Evolutionary conservation across 2,888 invertebrate species (phyloP).

Genomic region (Hybos culiciformis): DNA sequence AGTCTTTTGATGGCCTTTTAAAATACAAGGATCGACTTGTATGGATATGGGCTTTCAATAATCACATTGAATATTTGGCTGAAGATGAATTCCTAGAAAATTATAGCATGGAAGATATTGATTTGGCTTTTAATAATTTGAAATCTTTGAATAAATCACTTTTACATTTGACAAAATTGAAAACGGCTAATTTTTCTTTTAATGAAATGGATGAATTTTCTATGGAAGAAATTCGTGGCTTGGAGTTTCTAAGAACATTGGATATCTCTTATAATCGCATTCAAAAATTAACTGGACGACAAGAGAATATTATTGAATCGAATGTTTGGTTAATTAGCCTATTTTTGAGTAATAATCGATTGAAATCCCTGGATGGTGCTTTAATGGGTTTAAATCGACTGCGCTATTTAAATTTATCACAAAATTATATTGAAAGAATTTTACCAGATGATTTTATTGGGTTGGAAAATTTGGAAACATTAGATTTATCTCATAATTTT

Average conservation of each 20-base stretch:
- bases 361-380: constrained; percentile 58
- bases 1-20: constrained; percentile 55
- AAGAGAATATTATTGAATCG: constrained; percentile 63
- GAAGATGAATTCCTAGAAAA: constrained; percentile 64
- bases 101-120: constrained; percentile 51
- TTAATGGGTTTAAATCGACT: constrained; percentile 62
- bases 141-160: constrained; percentile 59
- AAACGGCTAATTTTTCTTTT: constrained; percentile 58
- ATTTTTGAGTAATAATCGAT: constrained; percentile 57
- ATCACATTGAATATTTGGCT: constrained; percentile 59
- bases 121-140: constrained; percentile 59
- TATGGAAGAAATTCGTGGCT: constrained; percentile 61
- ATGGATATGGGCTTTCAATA: constrained; percentile 55
- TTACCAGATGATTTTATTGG: constrained; percentile 67
- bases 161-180: constrained; percentile 50
- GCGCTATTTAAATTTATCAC: constrained; percentile 55
- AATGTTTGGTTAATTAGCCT: constrained; percentile 59
- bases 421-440: constrained; percentile 59
- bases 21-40: constrained; percentile 52
- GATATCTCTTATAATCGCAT: constrained; percentile 69
- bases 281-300: constrained; percentile 47
- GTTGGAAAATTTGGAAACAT: constrained; percentile 53
- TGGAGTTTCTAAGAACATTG: constrained; percentile 53
- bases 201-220: constrained; percentile 66
- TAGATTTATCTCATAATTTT: constrained; percentile 67